Evolutionary conservation across 2,797 vertebrate species (phyloP), one percentile per base, ranked within the genome.

Genomic region (Poeciliopsis turneri): DNA sequence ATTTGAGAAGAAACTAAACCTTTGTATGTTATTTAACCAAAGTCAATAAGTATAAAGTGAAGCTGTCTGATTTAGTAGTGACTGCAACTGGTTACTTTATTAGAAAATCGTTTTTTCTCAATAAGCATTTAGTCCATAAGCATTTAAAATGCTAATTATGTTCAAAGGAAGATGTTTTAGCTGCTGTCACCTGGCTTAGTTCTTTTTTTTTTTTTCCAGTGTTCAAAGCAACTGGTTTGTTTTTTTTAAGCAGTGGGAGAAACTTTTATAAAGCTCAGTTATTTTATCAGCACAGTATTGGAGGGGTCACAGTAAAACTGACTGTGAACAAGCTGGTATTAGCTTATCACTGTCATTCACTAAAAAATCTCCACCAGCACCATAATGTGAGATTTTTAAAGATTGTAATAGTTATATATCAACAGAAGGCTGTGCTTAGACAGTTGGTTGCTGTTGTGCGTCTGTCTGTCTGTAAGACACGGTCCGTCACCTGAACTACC

Each of bases 1-100:
- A 91, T 91, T 92, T 94, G 92, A 92, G 85, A 87, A 95, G 93
- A 94, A 89, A 93, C 92, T 91, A 93, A 43, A 93, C 91, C 89
- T 85, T 89, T 84, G 75, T 85, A 88, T 64, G 78, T 90, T 39
- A 4, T 69, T 25, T 25, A 43, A 43, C 25, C 23, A 25, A 43
- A 25, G 0, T 69, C 39, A 25, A 3, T 5, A n/a, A 25, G 23
- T 25, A n/a, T 43, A 11, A 41, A 20, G 10, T 41, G 23, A 20
- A 8, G 23, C 23, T 43, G 4, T 69, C 66, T 68, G 64, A 15
- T 9, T 66, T 66, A 36, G 61, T 39, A 23, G 33, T 5, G 61
- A 39, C 18, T 64, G 33, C 16, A 64, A 64, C 16, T 64, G 33
- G 30, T 36, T 36, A 1, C 15, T 36, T 36, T 15, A 61, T 28